Base-by-base conservation (phyloP, 2,113 vertebrate species). In the Aleadryas rufinucha region DNA sequence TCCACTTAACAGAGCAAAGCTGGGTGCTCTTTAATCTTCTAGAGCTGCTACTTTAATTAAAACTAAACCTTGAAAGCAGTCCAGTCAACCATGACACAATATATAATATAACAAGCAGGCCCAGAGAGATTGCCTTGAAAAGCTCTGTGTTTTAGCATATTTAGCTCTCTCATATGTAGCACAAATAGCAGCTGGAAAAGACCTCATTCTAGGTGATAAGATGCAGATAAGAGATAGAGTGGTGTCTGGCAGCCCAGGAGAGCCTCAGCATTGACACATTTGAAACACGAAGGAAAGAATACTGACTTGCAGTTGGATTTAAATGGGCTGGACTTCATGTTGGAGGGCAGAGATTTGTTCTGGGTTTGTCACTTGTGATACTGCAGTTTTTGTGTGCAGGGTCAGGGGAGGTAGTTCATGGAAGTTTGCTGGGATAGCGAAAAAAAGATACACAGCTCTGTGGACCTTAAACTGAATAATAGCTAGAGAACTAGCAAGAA, bases 21-120 rank as follows among this genome's bases (percentile, higher is more conserved):
- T 64, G 57, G 13, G 11, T 10, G 6, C 26, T 72, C 54, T 93
- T 90, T 92, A 72, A 77, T 90, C 71, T 95, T 74, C 66, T 60
- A 87, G 56, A 70, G n/a, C 49, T 88, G 31, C 57, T 84, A 64
- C 76, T 89, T 92, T 95, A 96, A 92, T 94, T 96, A 74, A 61
- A 94, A 87, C 31, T 89, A 80, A 91, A 95, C 53, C 41, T 76
- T 95, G 65, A 96, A 95, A 92, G 84, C 61, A 33, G 26, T n/a
- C 54, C 70, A 79, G 42, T 79, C 72, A 93, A 24, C 76, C 79
- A 65, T 75, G 66, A 71, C 89, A 61, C 66, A 70, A 78, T 69
- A 71, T 35, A 19, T 80, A 89, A 74, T 39, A 66, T 16, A 42
- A 27, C 53, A 16, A 70, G 31, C 78, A 44, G 26, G 20, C 64